These are phyloP conservation scores for Brachypterus glaber DNA, from an alignment of 2,888 invertebrate genomes.

Conservation along the genomic window DNA sequence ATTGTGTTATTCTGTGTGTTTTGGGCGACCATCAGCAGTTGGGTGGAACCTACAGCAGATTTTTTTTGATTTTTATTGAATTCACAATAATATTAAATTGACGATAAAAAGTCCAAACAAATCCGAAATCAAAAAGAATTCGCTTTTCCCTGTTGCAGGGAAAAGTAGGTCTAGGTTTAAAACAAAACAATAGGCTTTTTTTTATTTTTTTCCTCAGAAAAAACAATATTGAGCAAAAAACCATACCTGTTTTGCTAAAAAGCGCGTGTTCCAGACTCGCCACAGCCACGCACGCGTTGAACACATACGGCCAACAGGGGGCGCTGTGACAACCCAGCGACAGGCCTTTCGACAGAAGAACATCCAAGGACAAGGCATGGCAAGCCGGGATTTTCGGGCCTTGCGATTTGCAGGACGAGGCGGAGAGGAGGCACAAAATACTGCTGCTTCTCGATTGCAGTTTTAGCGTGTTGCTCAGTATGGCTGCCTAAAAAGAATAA, in stretches of 20 bases:
- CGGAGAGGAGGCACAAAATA: slow-evolving; percentile 76
- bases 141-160: no score
- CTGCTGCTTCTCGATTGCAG: slow-evolving; percentile 86
- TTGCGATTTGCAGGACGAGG: slow-evolving; percentile 78
- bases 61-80: no score
- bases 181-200: no score
- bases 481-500: slow-evolving; percentile 71
- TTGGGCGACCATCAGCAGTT: slow-evolving; percentile 55
- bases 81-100: no score
- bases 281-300: slow-evolving; percentile 87
- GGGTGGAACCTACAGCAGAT: no score
- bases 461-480: slow-evolving; percentile 78
- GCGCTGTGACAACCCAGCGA: slow-evolving; percentile 87
- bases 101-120: no score
- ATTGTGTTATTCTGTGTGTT: slow-evolving; percentile 55
- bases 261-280: slow-evolving; percentile 84
- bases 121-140: no score
- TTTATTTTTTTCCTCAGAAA: no score
- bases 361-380: slow-evolving; percentile 87
- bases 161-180: no score
- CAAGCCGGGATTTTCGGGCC: slow-evolving; percentile 74
- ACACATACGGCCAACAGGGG: slow-evolving; percentile 94
- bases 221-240: no score
- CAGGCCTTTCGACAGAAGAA: slow-evolving; percentile 60
- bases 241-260: slow-evolving; percentile 79